Percentiles rank a stretch among this genome's conserved stretches.
Evolutionary conservation across 2,888 invertebrate species (phyloP).

Genomic region (Cyclophora punctaria): DNA sequence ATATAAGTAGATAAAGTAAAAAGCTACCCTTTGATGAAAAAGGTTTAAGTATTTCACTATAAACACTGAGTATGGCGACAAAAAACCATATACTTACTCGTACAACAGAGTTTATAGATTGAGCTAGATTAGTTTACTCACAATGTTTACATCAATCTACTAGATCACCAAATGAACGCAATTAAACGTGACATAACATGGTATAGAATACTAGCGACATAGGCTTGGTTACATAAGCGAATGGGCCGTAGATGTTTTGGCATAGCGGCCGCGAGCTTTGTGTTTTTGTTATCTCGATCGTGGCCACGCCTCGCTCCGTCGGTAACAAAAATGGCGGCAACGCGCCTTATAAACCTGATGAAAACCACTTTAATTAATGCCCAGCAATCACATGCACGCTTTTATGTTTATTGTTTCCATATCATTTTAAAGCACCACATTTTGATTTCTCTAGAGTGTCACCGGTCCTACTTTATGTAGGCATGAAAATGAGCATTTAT

Average conservation of each 20-base stretch:
- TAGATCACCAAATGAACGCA: too few relatives aligned
- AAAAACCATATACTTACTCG: too few relatives aligned
- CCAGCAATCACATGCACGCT: slow-evolving; percentile 68
- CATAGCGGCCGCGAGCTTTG: slow-evolving; percentile 12
- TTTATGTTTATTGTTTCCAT: slow-evolving; percentile 72
- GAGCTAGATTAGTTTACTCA: too few relatives aligned
- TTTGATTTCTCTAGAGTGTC: slow-evolving; percentile 73
- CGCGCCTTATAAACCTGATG: slow-evolving; percentile 59
- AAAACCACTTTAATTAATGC: slow-evolving; percentile 74
- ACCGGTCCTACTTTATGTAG: slow-evolving; percentile 55
- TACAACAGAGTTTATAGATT: too few relatives aligned
- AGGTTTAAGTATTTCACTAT: too few relatives aligned
- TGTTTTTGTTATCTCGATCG: slow-evolving; percentile 61
- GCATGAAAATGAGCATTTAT: slow-evolving; percentile 14
- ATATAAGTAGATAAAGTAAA: too few relatives aligned
- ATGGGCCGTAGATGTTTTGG: slow-evolving; percentile 8
- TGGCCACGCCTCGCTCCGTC: slow-evolving; percentile 43
- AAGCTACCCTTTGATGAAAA: too few relatives aligned
- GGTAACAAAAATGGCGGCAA: slow-evolving; percentile 24
- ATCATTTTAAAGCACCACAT: slow-evolving; percentile 65
- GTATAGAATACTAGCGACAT: too few relatives aligned
- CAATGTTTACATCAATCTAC: too few relatives aligned
- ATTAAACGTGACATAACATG: too few relatives aligned
- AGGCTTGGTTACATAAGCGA: neutral
- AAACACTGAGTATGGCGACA: too few relatives aligned